Percentiles rank a stretch among this genome's conserved stretches.
Evolutionary conservation across 2,113 vertebrate species (phyloP).

Genomic region (Phylloscopus trochilus): DNA sequence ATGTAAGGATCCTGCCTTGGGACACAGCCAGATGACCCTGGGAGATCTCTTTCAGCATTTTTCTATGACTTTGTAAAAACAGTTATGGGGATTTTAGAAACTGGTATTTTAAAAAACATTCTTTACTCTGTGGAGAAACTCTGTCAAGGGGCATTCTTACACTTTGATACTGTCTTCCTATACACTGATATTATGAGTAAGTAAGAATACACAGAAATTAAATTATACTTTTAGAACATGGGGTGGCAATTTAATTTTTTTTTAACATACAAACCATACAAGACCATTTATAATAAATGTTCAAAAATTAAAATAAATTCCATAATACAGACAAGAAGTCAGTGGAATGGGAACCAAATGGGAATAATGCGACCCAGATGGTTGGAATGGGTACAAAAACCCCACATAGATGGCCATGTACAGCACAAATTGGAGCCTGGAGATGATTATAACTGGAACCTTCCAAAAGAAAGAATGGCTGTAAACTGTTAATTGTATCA

Average conservation of each 20-base stretch:
- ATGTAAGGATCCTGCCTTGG: neutral
- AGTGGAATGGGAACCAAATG: slow-evolving; percentile 53
- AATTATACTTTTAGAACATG: neutral
- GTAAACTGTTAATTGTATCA: neutral
- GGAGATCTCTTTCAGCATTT: neutral
- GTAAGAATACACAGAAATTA: neutral
- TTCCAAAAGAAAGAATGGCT: neutral
- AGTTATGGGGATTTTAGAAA: neutral
- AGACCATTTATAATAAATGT: neutral
- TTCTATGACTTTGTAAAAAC: neutral
- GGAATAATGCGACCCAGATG: slow-evolving; percentile 56
- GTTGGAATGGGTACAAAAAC: slow-evolving; percentile 53
- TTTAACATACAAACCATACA: neutral
- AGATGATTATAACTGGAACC: slow-evolving; percentile 13
- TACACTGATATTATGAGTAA: neutral
- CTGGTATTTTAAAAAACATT: neutral
- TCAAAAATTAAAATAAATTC: slow-evolving; percentile 39
- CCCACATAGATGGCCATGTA: neutral
- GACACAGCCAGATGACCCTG: neutral
- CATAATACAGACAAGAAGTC: slow-evolving; percentile 35
- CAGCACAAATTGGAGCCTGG: neutral
- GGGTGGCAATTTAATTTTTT: neutral
- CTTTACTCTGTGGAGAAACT: neutral
- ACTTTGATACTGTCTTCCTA: neutral
- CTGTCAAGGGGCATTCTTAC: neutral